A percentile compares a stretch with the other conserved stretches of the same genome.
These are phyloP conservation scores for Campylomormyrus tamandua DNA, from an alignment of 2,113 vertebrate genomes.

Conservation along the genomic window DNA sequence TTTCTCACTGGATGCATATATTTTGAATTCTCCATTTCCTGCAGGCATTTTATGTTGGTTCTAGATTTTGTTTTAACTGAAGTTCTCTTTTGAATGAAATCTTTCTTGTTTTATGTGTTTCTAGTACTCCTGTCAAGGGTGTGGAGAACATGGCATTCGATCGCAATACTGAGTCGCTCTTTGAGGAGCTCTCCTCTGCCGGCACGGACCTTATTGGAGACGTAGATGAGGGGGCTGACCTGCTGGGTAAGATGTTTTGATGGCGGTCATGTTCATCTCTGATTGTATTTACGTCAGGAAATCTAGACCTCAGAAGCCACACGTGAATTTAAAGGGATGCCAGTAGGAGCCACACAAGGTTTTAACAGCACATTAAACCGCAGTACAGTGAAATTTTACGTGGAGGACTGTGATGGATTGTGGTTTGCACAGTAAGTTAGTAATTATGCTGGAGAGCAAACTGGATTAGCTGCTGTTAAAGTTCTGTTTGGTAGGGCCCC, in stretches of 20 bases:
- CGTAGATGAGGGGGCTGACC: constrained; percentile 91
- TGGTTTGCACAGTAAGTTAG: background rate
- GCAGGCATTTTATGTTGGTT: background rate
- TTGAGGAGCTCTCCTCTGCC: constrained; percentile 93
- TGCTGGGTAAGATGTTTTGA: constrained; percentile 74
- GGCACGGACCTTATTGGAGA: constrained; percentile 91
- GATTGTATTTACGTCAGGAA: background rate
- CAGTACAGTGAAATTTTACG: background rate
- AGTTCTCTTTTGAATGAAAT: background rate
- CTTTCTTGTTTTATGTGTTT: background rate
- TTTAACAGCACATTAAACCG: background rate
- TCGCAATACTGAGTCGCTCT: constrained; percentile 94
- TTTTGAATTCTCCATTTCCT: background rate
- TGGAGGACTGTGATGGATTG: background rate
- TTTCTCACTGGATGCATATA: background rate
- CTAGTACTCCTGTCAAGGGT: constrained; percentile 86
- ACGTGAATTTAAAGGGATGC: background rate
- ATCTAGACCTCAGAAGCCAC: background rate
- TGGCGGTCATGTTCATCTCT: background rate
- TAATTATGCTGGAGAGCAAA: background rate
- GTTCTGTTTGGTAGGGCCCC: constrained; percentile 11
- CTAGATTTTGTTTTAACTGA: background rate
- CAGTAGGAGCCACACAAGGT: no score
- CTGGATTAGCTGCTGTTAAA: background rate
- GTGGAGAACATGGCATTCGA: constrained; percentile 88